Percentiles rank a stretch among this genome's conserved stretches.
phyloP scores from a whole-genome alignment of 2,888 invertebrate species.

The Heteromurus nitidus region DNA sequence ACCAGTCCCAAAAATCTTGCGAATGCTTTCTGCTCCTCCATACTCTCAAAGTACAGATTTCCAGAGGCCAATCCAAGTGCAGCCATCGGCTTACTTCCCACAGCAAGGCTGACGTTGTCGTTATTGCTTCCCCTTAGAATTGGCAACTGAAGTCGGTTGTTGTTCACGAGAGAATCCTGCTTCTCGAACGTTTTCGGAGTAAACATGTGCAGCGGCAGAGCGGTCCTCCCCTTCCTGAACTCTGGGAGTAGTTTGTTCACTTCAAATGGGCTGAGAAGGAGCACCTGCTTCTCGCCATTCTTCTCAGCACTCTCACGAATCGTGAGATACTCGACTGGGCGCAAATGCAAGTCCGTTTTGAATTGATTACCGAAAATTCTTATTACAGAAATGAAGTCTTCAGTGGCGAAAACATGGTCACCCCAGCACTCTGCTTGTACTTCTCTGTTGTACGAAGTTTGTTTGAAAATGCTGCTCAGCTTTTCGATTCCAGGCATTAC shows the following conservation, averaged over 20 bases:
- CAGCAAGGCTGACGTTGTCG: too few relatives aligned
- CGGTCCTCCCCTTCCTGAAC: neutral
- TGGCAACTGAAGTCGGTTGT: constrained; percentile 4
- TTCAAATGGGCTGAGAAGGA: constrained; percentile 43
- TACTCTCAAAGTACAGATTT: constrained; percentile 39
- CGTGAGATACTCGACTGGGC: constrained; percentile 26
- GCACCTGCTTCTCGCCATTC: neutral
- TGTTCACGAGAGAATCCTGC: constrained; percentile 35
- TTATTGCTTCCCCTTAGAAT: neutral
- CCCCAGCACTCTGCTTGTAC: constrained; percentile 33
- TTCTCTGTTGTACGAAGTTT: constrained; percentile 10
- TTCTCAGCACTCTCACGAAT: neutral
- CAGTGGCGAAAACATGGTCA: constrained; percentile 32
- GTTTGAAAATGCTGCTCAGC: constrained; percentile 18
- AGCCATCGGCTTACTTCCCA: constrained; percentile 7
- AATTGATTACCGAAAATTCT: neutral
- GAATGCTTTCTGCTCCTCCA: constrained; percentile 26
- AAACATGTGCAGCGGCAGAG: constrained; percentile 44
- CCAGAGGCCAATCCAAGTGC: constrained; percentile 31
- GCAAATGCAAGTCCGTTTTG: constrained; percentile 26
- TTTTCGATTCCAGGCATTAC: neutral
- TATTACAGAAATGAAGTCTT: constrained; percentile 51
- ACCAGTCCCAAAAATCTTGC: constrained; percentile 33
- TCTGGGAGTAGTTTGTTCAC: constrained; percentile 44
- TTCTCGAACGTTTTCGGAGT: neutral